Evolutionary conservation across 2,113 vertebrate genomes (phyloP).

Genomic region (Microtus ochrogaster): DNA sequence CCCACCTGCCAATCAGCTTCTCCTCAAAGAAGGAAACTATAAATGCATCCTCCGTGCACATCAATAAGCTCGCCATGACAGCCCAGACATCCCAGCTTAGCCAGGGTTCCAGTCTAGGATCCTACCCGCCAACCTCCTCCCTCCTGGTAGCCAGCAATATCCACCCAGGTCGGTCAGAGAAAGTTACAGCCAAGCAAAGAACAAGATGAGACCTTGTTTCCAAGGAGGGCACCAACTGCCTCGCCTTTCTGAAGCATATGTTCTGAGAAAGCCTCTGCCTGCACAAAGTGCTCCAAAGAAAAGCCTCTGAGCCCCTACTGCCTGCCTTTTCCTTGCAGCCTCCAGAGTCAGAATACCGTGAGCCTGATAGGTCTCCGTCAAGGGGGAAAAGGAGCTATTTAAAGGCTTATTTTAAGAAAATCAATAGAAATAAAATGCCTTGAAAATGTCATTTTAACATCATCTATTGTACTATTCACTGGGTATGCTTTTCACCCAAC

Average conservation of each 20-base stretch:
- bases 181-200: not conserved
- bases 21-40: not conserved
- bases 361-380: not conserved
- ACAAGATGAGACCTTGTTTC: not conserved
- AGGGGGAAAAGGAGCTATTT: not conserved
- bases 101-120: rapidly evolving
- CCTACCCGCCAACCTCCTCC: not conserved
- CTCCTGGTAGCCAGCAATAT: not conserved
- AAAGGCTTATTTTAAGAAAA: not conserved
- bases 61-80: too few relatives aligned
- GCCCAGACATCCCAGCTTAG: not conserved
- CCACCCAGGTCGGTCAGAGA: not conserved
- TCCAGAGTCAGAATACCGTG: not conserved
- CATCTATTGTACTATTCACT: not conserved
- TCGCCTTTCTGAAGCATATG: not conserved
- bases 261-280: not conserved
- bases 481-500: not conserved
- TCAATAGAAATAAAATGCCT: not conserved
- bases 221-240: not conserved
- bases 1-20: rapidly evolving
- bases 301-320: not conserved
- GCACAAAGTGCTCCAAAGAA: not conserved
- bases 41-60: not conserved
- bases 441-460: not conserved
- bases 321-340: not conserved